phyloP scores from a whole-genome alignment of 2,888 invertebrate species.

The Galeopsomyia nigrocyanea region DNA sequence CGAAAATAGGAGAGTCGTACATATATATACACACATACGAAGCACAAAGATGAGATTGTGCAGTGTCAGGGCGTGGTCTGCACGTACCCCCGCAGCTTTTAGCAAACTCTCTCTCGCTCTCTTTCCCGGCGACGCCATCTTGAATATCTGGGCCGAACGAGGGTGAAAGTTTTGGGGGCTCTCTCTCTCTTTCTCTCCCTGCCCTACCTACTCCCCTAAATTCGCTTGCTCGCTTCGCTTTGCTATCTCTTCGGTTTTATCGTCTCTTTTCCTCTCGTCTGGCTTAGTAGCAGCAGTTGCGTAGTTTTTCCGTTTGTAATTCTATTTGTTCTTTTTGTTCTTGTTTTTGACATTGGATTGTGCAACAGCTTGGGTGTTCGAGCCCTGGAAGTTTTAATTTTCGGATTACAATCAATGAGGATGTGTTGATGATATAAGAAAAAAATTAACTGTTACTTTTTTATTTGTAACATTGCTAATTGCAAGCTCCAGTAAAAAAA shows the following conservation, averaged over 20 bases:
- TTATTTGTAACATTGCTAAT: no score
- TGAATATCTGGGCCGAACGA: constrained; percentile 58
- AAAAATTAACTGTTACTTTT: no score
- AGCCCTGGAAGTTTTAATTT: no score
- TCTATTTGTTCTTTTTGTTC: no score
- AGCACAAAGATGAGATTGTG: background rate
- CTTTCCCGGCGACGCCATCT: constrained; percentile 57
- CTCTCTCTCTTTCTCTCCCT: no score
- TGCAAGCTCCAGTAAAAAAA: no score
- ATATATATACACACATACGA: background rate
- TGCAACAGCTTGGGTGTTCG: background rate
- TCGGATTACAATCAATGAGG: no score
- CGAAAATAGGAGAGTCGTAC: constrained; percentile 7
- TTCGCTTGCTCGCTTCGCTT: background rate
- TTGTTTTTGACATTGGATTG: no score
- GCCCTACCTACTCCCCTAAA: constrained; percentile 32
- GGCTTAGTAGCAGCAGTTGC: background rate
- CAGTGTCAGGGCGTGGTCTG: constrained; percentile 61
- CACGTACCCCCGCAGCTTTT: constrained; percentile 61
- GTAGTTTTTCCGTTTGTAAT: background rate
- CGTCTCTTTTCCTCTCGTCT: background rate
- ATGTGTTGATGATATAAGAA: no score
- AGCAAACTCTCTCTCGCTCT: constrained; percentile 34
- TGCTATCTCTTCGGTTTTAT: no score
- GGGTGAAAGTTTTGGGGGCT: constrained; percentile 58